Evolutionary conservation across 2,113 vertebrate species (phyloP).

Genomic region (Elaphurus davidianus): DNA sequence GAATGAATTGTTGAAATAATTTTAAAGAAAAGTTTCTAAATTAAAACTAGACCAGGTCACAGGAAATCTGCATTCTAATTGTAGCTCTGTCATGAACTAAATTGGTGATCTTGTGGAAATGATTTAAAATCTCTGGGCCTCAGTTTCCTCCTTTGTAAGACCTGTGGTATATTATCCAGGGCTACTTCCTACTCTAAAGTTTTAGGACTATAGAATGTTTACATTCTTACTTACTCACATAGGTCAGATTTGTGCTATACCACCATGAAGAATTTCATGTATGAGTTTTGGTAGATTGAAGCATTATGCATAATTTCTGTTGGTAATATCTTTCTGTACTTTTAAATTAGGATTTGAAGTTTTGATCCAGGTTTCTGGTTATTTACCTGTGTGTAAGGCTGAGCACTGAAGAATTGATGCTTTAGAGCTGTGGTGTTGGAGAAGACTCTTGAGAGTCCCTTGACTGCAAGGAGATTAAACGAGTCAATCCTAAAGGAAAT

Average conservation of each 20-base stretch:
- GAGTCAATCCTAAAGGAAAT: neutral
- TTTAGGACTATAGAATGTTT: neutral
- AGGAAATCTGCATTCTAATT: conserved; percentile 39
- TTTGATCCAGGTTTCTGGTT: neutral
- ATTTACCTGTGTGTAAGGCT: neutral
- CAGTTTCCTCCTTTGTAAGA: neutral
- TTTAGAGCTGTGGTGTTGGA: neutral
- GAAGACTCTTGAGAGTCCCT: neutral
- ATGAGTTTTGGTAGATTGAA: neutral
- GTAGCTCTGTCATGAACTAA: neutral
- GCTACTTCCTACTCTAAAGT: neutral
- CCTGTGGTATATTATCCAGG: neutral
- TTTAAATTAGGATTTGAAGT: neutral
- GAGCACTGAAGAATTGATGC: neutral
- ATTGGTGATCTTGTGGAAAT: conserved; percentile 22
- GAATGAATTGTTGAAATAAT: conserved; percentile 64
- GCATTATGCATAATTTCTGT: neutral
- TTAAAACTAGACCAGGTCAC: conserved; percentile 40
- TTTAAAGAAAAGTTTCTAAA: conserved; percentile 57
- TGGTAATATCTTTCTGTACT: neutral
- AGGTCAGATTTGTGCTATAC: neutral
- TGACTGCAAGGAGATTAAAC: neutral
- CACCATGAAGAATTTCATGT: neutral
- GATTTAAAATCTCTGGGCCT: conserved; percentile 20
- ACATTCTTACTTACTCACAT: neutral